Base-by-base conservation (phyloP, 2,797 vertebrate species). In the Erethizon dorsatum region DNA sequence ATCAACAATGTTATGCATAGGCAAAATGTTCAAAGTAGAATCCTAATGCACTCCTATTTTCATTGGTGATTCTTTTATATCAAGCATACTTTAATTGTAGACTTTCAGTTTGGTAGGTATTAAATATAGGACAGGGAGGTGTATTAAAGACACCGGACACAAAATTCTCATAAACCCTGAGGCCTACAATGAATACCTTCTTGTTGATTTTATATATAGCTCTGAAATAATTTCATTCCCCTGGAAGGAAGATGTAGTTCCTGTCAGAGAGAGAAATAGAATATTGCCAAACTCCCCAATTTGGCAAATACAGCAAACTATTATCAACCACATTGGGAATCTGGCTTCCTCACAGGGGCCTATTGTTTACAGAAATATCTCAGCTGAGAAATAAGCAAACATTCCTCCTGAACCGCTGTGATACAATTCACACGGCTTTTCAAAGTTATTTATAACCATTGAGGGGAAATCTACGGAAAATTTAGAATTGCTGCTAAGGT, bases 311-410 rank as follows among this genome's bases (percentile, higher is more conserved):
- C 0, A 87, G 80, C 89, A 83, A 97, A 95, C 88, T 87, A 79
- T 97, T 95, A 95, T 96, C 90, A 87, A 50, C 85, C 88, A 79
- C 95, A 92, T 52, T 90, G 92, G 95, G 94, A 92, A 96, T 93
- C 95, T 94, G 95, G 92, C 94, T 95, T 97, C 84, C 96, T 97
- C 96, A 15, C 28, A 86, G 86, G 97, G 65, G 67, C 50, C 90
- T 96, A 95, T 97, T 97, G 93, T 98, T 97, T 97, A 97, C 24
- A 96, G 95, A 96, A 97, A 95, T 97, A 94, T 88, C 96, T 96
- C 93, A 98, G 79, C 88, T 75, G 95, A 97, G 95, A 97, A 97
- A 97, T 90, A 96, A 95, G 88, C 95, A 97, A 97, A 97, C 61
- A 94, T 97, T 96, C 61, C 91, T 92, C 83, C 92, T 97, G 97